Conservation (phyloP, 2,113 vertebrate species). For the Dascyllus trimaculatus region DNA sequence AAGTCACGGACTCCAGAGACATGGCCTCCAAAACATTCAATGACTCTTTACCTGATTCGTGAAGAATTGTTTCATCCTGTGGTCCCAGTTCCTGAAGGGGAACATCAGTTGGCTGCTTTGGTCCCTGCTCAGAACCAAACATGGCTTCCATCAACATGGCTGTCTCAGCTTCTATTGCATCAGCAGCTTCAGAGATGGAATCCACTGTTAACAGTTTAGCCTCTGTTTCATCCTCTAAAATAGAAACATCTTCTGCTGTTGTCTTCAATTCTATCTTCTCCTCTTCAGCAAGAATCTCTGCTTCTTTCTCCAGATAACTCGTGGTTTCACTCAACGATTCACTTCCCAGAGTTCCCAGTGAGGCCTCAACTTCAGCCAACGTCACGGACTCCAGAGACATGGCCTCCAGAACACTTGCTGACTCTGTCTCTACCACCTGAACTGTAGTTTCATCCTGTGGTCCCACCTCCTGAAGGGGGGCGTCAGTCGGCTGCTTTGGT, state of each 20-base stretch:
- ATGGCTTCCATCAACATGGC: slow-evolving; percentile 5
- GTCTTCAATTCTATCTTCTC: not conserved
- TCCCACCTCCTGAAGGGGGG: not conserved
- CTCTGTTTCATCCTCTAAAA: not conserved
- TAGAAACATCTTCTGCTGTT: too few species aligned
- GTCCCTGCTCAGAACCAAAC: slow-evolving; percentile 8
- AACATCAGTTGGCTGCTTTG: not conserved
- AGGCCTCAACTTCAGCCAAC: slow-evolving; percentile 19
- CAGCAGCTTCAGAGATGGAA: slow-evolving; percentile 7
- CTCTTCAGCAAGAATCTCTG: slow-evolving; percentile 2
- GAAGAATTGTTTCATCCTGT: not conserved
- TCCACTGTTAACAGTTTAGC: not conserved
- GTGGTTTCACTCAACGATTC: slow-evolving; percentile 11
- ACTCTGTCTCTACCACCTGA: not conserved
- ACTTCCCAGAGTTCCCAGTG: not conserved
- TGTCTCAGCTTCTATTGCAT: slow-evolving; percentile 20
- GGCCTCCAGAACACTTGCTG: not conserved
- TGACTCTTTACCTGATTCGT: not conserved
- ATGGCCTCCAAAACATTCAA: not conserved
- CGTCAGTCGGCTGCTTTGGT: not conserved
- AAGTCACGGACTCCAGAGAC: slow-evolving; percentile 19
- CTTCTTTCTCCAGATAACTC: slow-evolving; percentile 22
- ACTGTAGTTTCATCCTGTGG: not conserved
- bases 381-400: slow-evolving; percentile 29
- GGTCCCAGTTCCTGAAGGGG: not conserved